These are phyloP conservation scores for Chionodraco myersi DNA, from an alignment of 2,113 vertebrate species.

Conservation along the genomic window DNA sequence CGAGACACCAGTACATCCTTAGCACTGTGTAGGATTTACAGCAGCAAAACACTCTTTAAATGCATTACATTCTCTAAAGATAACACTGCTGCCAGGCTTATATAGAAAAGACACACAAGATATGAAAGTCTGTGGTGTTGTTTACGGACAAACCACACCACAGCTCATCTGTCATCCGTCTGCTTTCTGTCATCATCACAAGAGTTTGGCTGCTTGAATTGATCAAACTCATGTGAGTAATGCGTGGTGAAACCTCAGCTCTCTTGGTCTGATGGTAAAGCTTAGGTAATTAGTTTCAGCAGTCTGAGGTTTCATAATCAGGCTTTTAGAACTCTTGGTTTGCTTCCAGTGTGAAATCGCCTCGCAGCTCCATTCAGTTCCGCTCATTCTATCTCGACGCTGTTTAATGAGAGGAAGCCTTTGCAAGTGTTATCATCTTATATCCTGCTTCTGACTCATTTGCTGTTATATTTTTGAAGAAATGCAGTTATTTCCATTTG, in stretches of 20 bases:
- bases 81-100: background rate
- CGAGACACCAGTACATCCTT: background rate
- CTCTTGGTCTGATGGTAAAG: conserved; percentile 20
- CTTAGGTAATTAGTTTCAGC: conserved; percentile 44
- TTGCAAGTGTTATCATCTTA: conserved; percentile 6
- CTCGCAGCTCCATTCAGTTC: conserved; percentile 23
- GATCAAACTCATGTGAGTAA: conserved; percentile 27
- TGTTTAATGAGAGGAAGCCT: conserved; percentile 17
- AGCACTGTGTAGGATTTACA: background rate
- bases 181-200: conserved; percentile 5
- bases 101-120: background rate
- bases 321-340: conserved; percentile 13
- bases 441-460: conserved; percentile 22
- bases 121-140: background rate
- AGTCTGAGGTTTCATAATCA: conserved; percentile 26
- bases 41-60: background rate
- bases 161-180: background rate
- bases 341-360: conserved; percentile 38
- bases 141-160: background rate
- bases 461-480: conserved; percentile 20
- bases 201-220: background rate
- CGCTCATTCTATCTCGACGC: conserved; percentile 20
- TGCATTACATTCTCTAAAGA: background rate
- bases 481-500: conserved; percentile 14
- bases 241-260: conserved; percentile 28